phyloP scores from a whole-genome alignment of 2,888 invertebrate species.

The Reticulitermes lucifugus region DNA sequence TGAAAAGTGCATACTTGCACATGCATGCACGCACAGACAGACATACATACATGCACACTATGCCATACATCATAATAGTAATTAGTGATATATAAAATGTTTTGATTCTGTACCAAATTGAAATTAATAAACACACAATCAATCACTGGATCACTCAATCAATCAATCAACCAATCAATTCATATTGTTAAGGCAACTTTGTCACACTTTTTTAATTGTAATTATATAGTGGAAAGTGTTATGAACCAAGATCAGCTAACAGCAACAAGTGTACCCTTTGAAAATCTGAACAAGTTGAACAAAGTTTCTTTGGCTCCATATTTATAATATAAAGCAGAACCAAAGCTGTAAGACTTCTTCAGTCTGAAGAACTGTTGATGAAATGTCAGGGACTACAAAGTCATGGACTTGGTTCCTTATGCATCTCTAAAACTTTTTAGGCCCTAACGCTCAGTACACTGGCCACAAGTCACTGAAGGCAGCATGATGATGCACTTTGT shows the following conservation, averaged over 20 bases:
- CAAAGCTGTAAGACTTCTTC: conserved; percentile 40
- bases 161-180: conserved; percentile 43
- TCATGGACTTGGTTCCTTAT: conserved; percentile 36
- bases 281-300: conserved; percentile 46
- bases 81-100: conserved; percentile 54
- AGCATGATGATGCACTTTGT: conserved; percentile 19
- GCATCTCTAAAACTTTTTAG: conserved; percentile 30
- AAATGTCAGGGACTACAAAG: conserved; percentile 34
- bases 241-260: conserved; percentile 52
- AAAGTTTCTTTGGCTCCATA: conserved; percentile 36
- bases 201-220: conserved; percentile 52
- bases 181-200: conserved; percentile 55
- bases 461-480: conserved; percentile 35
- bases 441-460: conserved; percentile 43
- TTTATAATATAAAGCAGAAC: conserved; percentile 45
- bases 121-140: conserved; percentile 54
- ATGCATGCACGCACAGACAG: conserved; percentile 37
- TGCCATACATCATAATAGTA: conserved; percentile 46
- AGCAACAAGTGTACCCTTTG: conserved; percentile 52
- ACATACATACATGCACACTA: conserved; percentile 42
- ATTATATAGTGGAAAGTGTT: conserved; percentile 54
- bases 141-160: neutral
- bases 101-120: conserved; percentile 54
- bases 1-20: conserved; percentile 46
- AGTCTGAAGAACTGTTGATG: conserved; percentile 38